phyloP scores from a whole-genome alignment of 2,113 vertebrate species.

The Channa maculata region DNA sequence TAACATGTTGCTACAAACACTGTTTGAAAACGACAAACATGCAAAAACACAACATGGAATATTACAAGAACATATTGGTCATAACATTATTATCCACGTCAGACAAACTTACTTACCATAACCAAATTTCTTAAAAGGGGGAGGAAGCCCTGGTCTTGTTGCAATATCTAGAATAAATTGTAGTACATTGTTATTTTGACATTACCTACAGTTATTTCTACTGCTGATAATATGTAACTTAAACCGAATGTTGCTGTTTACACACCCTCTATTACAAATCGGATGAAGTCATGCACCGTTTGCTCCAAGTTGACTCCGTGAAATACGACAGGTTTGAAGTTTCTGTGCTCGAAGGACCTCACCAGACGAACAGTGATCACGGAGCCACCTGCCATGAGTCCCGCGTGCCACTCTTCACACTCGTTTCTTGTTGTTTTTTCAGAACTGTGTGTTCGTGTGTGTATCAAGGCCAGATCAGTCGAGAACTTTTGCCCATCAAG shows the following conservation, averaged over 20 bases:
- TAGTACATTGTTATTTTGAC: neutral
- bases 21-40: neutral
- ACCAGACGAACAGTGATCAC: conserved; percentile 92
- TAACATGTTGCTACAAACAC: too few relatives aligned
- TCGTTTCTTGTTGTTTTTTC: too few relatives aligned
- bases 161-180: conserved; percentile 82
- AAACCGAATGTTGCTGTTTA: too few relatives aligned
- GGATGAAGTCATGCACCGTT: conserved; percentile 88
- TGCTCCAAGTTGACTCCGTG: conserved; percentile 85
- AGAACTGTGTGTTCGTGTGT: neutral
- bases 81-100: too few relatives aligned
- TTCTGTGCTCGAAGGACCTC: conserved; percentile 91
- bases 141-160: conserved; percentile 85
- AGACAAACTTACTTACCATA: conserved; percentile 83
- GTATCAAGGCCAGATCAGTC: conserved; percentile 25
- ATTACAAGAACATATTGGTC: too few relatives aligned
- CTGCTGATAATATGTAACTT: too few relatives aligned
- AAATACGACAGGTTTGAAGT: conserved; percentile 90
- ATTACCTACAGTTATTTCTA: neutral
- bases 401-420: too few relatives aligned
- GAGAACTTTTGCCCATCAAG: neutral
- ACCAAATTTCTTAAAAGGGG: conserved; percentile 89
- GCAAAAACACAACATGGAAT: too few relatives aligned
- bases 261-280: conserved; percentile 86
- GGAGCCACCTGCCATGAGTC: conserved; percentile 78